These are phyloP conservation scores for Genyomyrus donnyi DNA, from an alignment of 2,113 vertebrate genomes.

Conservation along the genomic window DNA sequence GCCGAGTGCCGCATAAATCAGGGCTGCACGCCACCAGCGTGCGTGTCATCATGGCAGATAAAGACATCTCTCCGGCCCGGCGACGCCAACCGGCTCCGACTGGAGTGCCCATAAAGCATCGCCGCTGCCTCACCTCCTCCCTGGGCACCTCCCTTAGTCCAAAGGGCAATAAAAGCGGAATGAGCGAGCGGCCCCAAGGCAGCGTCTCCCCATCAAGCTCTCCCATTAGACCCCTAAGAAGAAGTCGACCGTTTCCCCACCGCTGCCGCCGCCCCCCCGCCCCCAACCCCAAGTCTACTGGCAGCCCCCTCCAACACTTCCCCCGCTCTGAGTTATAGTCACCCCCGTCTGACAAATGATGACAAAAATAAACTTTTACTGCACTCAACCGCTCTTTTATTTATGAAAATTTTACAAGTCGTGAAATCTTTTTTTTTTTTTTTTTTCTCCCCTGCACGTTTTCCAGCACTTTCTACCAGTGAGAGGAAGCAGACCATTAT, in stretches of 20 bases:
- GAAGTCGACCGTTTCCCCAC: constrained; percentile 76
- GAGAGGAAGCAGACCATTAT: constrained; percentile 75
- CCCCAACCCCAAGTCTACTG: constrained; percentile 15
- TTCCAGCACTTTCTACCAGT: constrained; percentile 81
- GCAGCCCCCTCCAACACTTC: constrained; percentile 51
- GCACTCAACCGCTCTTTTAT: constrained; percentile 78
- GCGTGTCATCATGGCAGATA: constrained; percentile 30
- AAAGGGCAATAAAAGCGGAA: constrained; percentile 67
- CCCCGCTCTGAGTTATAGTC: constrained; percentile 65
- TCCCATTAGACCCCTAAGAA: constrained; percentile 75
- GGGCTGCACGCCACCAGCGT: not conserved
- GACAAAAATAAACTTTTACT: constrained; percentile 88
- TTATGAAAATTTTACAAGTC: constrained; percentile 82
- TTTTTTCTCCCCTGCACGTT: not conserved
- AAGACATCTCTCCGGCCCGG: constrained; percentile 17
- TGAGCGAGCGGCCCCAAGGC: constrained; percentile 73
- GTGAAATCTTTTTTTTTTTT: constrained; percentile 79
- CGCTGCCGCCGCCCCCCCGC: constrained; percentile 61
- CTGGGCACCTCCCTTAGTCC: constrained; percentile 51
- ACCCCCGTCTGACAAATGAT: constrained; percentile 77
- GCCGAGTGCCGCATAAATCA: constrained; percentile 4
- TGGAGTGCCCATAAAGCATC: constrained; percentile 19
- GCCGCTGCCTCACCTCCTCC: not conserved
- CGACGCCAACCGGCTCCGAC: not conserved
- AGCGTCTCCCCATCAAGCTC: constrained; percentile 71